These are phyloP conservation scores for Colius striatus DNA, from an alignment of 2,113 vertebrate species.

Conservation along the genomic window DNA sequence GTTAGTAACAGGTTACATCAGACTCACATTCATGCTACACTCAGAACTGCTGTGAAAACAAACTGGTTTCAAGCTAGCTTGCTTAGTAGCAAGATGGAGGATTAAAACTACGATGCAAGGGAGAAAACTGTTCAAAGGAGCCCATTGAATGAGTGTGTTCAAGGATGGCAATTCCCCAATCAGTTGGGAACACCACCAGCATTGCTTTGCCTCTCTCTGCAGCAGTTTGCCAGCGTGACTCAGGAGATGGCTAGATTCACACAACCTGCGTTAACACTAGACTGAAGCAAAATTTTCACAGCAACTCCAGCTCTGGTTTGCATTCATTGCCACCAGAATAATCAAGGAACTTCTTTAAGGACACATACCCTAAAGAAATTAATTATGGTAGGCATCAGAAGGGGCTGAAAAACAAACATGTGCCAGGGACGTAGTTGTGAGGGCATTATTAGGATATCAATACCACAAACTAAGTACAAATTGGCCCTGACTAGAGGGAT, in stretches of 20 bases:
- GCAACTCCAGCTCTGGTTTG: background rate
- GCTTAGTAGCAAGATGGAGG: background rate
- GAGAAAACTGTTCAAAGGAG: background rate
- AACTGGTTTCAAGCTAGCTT: background rate
- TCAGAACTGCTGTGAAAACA: background rate
- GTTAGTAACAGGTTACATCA: background rate
- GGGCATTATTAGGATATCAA: background rate
- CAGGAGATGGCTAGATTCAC: accelerated
- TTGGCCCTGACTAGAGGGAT: background rate
- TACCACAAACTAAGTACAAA: background rate
- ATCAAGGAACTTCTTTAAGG: background rate
- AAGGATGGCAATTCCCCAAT: background rate
- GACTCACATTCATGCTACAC: background rate
- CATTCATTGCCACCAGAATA: background rate
- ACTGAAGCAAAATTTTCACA: background rate
- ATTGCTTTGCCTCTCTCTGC: accelerated
- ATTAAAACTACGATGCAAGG: background rate
- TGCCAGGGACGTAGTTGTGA: background rate
- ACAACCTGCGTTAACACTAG: accelerated
- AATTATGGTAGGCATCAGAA: background rate
- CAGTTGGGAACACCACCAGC: background rate
- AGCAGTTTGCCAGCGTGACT: background rate
- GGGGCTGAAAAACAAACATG: background rate
- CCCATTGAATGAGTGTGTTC: background rate
- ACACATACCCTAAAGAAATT: background rate